phyloP scores from a whole-genome alignment of 2,888 invertebrate genomes.

The Elaeidobius kamerunicus region DNA sequence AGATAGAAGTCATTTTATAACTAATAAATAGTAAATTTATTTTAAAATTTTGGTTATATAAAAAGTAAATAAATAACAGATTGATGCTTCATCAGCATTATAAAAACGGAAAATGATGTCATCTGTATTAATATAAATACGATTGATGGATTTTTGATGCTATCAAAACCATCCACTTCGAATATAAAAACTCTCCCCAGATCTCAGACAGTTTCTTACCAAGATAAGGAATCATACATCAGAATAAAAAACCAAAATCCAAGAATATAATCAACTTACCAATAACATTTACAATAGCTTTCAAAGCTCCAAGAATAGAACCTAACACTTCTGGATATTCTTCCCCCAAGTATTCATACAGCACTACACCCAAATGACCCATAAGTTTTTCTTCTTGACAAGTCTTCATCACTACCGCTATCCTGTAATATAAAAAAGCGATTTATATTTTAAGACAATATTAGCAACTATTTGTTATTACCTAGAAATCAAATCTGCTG shows the following conservation, averaged over 20 bases:
- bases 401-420: conserved; percentile 99
- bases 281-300: conserved; percentile 98
- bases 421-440: conserved; percentile 51
- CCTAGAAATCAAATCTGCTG: conserved; percentile 94
- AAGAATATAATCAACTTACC: conserved; percentile 54
- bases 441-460: neutral
- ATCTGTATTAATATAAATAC: too few species aligned
- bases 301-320: conserved; percentile 96
- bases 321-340: conserved; percentile 99
- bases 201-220: too few species aligned
- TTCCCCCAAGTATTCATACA: conserved; percentile 98
- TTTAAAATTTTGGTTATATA: too few species aligned
- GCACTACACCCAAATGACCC: conserved; percentile 98
- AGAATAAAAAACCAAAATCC: neutral
- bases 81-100: too few species aligned
- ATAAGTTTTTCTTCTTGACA: conserved; percentile 99
- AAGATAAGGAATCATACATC: neutral
- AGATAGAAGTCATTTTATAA: too few species aligned
- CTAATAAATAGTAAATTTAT: too few species aligned
- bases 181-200: too few species aligned
- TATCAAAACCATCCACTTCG: too few species aligned
- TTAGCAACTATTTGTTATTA: neutral
- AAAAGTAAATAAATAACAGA: too few species aligned
- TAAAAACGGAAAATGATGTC: too few species aligned
- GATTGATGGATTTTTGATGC: too few species aligned